Conservation (phyloP, 2,797 vertebrate genomes). For the Argya squamiceps region DNA sequence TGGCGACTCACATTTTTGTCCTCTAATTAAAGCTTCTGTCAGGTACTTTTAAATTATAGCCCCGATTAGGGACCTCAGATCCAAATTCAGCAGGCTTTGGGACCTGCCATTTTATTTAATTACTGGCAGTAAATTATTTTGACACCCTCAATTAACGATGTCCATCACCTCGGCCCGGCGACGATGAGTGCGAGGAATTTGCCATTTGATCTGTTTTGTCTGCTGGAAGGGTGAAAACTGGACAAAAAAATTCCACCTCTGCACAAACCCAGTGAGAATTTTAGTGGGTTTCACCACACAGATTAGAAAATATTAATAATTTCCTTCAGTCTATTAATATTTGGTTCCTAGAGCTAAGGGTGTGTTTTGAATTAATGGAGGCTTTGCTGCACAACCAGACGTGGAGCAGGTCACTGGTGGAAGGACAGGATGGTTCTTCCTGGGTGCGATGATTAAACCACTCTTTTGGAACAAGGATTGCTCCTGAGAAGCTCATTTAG, state of each 20-base stretch:
- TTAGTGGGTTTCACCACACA: neutral
- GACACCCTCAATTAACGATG: conserved; percentile 56
- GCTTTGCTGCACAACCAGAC: neutral
- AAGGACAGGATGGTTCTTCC: neutral
- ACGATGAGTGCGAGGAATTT: conserved; percentile 23
- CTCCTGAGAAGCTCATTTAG: neutral
- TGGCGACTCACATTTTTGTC: neutral
- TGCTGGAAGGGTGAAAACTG: neutral
- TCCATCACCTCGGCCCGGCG: neutral
- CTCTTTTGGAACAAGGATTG: neutral
- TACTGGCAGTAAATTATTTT: conserved; percentile 57
- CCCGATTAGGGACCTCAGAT: conserved; percentile 16
- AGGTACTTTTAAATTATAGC: conserved; percentile 14
- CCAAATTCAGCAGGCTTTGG: conserved; percentile 28
- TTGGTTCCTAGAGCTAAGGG: neutral
- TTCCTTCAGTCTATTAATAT: neutral
- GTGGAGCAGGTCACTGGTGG: neutral
- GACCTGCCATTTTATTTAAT: conserved; percentile 67
- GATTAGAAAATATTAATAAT: neutral
- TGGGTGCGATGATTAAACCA: neutral
- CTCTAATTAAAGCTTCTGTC: conserved; percentile 51
- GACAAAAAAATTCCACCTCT: neutral
- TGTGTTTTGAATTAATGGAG: neutral
- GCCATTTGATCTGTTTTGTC: conserved; percentile 35
- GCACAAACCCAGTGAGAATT: neutral